Evolutionary conservation across 2,113 vertebrate species (phyloP).

Genomic region (Cinclus mexicanus): DNA sequence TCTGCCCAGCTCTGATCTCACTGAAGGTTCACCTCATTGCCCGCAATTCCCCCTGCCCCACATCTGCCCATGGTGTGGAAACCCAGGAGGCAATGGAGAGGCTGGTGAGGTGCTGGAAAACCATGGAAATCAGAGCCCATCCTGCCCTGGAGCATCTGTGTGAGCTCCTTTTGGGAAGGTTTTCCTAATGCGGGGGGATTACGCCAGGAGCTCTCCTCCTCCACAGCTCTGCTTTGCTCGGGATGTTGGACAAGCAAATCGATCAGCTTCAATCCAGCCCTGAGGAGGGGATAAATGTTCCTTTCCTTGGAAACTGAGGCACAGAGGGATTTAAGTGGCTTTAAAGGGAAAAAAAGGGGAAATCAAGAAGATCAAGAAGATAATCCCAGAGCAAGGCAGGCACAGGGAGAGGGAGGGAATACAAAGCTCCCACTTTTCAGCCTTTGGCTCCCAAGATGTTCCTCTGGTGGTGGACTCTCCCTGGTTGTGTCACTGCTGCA

Average conservation of each 20-base stretch:
- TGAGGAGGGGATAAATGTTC: background rate
- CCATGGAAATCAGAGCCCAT: background rate
- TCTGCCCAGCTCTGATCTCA: background rate
- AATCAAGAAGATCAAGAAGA: background rate
- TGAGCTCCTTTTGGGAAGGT: background rate
- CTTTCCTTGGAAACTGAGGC: constrained; percentile 12
- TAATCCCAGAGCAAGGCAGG: background rate
- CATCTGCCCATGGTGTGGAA: accelerated
- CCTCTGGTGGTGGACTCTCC: background rate
- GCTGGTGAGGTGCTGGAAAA: background rate
- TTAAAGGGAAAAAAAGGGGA: background rate
- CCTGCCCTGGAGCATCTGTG: background rate
- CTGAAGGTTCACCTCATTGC: accelerated
- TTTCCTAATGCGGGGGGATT: constrained; percentile 11
- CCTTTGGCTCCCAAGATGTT: accelerated
- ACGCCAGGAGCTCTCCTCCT: background rate
- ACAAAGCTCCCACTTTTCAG: background rate
- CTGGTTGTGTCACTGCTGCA: background rate
- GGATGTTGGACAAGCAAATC: constrained; percentile 27
- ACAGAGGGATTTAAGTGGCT: background rate
- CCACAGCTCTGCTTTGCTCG: background rate
- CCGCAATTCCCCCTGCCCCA: background rate
- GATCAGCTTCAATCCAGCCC: background rate
- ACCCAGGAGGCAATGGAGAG: background rate
- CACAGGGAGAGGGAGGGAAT: background rate